Conservation (phyloP, 2,888 invertebrate species). For the Nephrotoma appendiculata region DNA sequence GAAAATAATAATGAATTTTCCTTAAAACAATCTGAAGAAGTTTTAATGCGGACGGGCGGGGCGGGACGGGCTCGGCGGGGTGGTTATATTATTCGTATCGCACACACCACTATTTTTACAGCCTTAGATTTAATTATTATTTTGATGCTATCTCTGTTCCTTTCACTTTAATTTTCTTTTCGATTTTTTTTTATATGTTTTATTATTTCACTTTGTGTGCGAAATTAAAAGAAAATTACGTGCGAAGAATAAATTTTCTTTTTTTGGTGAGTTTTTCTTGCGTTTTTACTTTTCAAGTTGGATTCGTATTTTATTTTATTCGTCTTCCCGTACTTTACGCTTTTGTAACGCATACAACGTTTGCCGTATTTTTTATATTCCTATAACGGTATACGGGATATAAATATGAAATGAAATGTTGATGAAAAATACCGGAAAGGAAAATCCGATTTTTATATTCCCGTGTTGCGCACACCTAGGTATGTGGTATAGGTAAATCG, state of each 20-base stretch:
- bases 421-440: not conserved
- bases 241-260: not conserved
- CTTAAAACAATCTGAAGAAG: not conserved
- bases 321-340: not conserved
- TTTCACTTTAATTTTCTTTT: not conserved
- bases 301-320: not conserved
- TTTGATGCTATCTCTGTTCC: not conserved
- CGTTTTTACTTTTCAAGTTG: not conserved
- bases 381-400: not conserved
- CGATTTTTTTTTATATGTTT: not conserved
- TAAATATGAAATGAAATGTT: not conserved
- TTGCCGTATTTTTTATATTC: not conserved
- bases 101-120: not conserved
- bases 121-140: not conserved
- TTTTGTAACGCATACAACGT: not conserved
- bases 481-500: not conserved
- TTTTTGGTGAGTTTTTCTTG: slow-evolving; percentile 1
- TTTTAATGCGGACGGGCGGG: not conserved
- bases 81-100: not conserved
- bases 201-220: not conserved
- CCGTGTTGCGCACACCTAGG: not conserved
- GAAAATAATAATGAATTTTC: not conserved
- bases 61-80: not conserved
- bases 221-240: not conserved
- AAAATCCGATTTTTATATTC: not conserved